phyloP scores from a whole-genome alignment of 1,140 invertebrate species.

The Drosophila biarmipes region DNA sequence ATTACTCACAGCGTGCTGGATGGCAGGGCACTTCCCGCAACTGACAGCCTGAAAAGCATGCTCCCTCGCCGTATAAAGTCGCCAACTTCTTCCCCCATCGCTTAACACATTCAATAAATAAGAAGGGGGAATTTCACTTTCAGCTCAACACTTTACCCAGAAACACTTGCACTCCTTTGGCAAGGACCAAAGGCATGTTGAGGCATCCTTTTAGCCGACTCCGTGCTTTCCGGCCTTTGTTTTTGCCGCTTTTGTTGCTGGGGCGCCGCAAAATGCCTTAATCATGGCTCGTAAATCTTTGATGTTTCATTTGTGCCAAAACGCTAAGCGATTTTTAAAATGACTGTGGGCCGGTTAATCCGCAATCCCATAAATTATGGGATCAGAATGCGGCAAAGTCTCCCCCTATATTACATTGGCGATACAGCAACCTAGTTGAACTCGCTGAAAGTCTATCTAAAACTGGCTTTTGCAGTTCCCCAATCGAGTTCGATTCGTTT shows the following conservation, averaged over 20 bases:
- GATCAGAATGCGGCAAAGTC: constrained; percentile 61
- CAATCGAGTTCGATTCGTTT: constrained; percentile 45
- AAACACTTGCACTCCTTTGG: constrained; percentile 56
- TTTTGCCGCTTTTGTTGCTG: constrained; percentile 38
- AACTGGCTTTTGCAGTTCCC: constrained; percentile 12
- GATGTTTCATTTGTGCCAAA: constrained; percentile 81
- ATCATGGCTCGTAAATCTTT: constrained; percentile 83
- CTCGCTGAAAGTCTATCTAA: not conserved
- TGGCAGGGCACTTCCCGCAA: not conserved
- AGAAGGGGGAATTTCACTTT: constrained; percentile 62
- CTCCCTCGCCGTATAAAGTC: not conserved
- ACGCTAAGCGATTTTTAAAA: constrained; percentile 80
- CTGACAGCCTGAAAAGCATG: not conserved
- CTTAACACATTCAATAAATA: constrained; percentile 66
- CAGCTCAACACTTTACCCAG: constrained; percentile 56
- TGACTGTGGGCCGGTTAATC: constrained; percentile 31
- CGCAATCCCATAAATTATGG: constrained; percentile 68
- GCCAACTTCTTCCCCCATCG: not conserved
- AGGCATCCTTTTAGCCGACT: constrained; percentile 11
- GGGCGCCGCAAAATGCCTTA: constrained; percentile 68
- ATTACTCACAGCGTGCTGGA: not conserved
- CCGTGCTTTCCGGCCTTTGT: constrained; percentile 38
- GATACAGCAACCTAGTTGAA: constrained; percentile 2
- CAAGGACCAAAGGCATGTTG: not conserved
- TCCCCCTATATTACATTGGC: constrained; percentile 33